Evolutionary conservation across 2,888 invertebrate genomes (phyloP).

Genomic region (Trachelus iudaicus): DNA sequence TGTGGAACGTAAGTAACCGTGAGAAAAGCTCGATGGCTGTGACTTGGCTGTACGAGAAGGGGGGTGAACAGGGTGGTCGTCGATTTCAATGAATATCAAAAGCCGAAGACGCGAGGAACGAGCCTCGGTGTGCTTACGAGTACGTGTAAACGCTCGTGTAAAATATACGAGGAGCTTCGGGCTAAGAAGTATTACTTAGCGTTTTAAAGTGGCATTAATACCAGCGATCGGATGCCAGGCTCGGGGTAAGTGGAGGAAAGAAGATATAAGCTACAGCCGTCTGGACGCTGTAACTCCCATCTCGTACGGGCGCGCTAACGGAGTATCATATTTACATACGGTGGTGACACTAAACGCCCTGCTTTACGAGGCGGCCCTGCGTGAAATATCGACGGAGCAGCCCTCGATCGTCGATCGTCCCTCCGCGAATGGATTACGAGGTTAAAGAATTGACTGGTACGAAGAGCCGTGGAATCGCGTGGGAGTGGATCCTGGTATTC

Average conservation of each 20-base stretch:
- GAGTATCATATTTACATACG: conserved; percentile 5
- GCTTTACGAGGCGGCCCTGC: conserved; percentile 2
- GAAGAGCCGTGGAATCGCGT: not conserved
- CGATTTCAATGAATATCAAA: not conserved
- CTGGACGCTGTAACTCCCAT: conserved; percentile 5
- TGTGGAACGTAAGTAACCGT: not conserved
- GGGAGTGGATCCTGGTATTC: not conserved
- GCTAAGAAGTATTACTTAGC: conserved; percentile 4
- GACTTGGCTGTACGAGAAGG: not conserved
- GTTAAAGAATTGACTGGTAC: not conserved
- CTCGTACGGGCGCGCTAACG: not conserved
- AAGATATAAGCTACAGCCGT: conserved; percentile 6
- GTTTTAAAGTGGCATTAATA: conserved; percentile 7
- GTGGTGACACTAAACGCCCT: conserved; percentile 8
- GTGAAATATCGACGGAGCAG: not conserved
- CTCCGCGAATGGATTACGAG: not conserved
- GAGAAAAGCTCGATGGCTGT: not conserved
- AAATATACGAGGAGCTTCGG: conserved; percentile 1
- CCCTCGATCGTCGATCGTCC: not conserved
- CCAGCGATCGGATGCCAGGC: conserved; percentile 2
- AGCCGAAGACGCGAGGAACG: not conserved
- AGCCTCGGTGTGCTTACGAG: not conserved
- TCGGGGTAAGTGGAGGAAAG: conserved; percentile 7
- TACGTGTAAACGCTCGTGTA: not conserved
- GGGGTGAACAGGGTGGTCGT: not conserved